A percentile compares a stretch with the other conserved stretches of the same genome.
phyloP scores from a whole-genome alignment of 2,797 vertebrate species.

The Hybognathus amarus region DNA sequence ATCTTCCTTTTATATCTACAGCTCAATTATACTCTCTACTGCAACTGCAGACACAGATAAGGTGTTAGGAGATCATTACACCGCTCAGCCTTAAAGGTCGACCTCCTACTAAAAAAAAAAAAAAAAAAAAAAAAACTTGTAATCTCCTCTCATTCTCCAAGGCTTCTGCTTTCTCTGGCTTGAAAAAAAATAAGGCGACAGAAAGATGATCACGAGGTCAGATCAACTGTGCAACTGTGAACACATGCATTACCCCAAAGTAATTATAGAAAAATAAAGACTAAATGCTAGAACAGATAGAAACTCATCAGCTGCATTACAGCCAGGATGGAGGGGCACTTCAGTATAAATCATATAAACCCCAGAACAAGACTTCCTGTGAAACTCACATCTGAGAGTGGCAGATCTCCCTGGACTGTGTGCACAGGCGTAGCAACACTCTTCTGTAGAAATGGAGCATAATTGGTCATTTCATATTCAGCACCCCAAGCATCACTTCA shows the following conservation, averaged over 20 bases:
- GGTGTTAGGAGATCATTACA: conserved; percentile 46
- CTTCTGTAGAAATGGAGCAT: conserved; percentile 24
- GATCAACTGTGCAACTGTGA: not conserved
- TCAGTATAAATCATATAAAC: not conserved
- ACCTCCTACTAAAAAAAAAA: conserved; percentile 11
- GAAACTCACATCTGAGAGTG: conserved; percentile 13
- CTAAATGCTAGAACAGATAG: not conserved
- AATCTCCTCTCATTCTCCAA: conserved; percentile 30
- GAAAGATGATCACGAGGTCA: not conserved
- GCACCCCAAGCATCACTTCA: conserved; percentile 11
- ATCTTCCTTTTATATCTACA: conserved; percentile 34
- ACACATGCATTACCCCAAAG: not conserved
- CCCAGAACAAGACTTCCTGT: not conserved
- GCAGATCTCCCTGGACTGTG: conserved; percentile 26
- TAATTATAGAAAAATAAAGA: not conserved
- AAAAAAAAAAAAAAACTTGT: conserved; percentile 3
- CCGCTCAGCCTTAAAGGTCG: conserved; percentile 15
- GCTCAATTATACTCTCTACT: conserved; percentile 40
- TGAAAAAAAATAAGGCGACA: not conserved
- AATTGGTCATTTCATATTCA: conserved; percentile 35
- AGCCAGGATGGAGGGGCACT: not conserved
- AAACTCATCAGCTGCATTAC: not conserved
- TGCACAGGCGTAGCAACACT: not conserved
- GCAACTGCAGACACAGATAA: conserved; percentile 25
- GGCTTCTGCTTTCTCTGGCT: conserved; percentile 6